phyloP scores from a whole-genome alignment of 2,797 vertebrate genomes.

The Ciconia nigra region DNA sequence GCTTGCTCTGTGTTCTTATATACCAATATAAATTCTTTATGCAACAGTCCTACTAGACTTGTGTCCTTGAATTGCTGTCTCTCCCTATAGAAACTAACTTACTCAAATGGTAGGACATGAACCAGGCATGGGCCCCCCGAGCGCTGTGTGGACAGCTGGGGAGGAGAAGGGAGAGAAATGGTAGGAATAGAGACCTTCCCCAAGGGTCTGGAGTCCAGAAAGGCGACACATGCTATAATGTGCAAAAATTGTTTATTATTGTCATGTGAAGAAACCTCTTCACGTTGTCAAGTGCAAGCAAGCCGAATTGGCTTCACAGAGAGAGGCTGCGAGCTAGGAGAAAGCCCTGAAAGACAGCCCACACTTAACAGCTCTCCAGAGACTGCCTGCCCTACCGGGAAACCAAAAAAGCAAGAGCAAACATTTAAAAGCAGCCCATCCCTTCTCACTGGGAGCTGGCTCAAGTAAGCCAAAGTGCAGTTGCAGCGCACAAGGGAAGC shows the following conservation, averaged over 20 bases:
- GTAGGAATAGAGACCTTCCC: neutral
- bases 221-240: neutral
- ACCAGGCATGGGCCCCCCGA: too few relatives aligned
- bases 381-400: neutral
- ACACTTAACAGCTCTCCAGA: neutral
- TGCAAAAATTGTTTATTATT: neutral
- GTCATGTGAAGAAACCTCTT: neutral
- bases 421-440: neutral
- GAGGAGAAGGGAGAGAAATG: neutral
- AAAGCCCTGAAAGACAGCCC: neutral
- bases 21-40: neutral
- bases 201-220: neutral
- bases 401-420: neutral
- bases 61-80: neutral
- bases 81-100: neutral
- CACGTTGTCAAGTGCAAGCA: neutral
- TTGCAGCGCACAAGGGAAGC: rapidly evolving
- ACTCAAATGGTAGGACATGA: neutral
- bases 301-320: neutral
- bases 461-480: neutral
- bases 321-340: neutral
- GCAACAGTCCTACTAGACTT: neutral
- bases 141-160: neutral
- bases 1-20: neutral
- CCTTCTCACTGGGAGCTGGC: neutral